These are phyloP conservation scores for Artibeus lituratus DNA, from an alignment of 2,797 vertebrate genomes.

Conservation along the genomic window DNA sequence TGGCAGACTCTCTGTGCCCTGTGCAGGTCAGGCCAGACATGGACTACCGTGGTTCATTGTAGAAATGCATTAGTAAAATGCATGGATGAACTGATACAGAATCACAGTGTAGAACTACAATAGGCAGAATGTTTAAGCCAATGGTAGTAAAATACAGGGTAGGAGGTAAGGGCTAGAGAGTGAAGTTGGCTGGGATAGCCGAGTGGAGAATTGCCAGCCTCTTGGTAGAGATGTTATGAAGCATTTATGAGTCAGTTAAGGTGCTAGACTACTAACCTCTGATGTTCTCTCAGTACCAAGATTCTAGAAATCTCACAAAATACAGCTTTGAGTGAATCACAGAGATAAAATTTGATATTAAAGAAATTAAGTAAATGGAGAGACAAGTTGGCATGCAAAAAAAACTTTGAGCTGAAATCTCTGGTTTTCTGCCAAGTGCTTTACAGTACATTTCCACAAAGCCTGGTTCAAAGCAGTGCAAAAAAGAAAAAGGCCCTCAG, in stretches of 20 bases:
- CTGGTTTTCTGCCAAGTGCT: slow-evolving; percentile 29
- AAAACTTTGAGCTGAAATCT: background rate
- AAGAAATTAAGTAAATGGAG: slow-evolving; percentile 30
- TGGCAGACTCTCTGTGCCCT: background rate
- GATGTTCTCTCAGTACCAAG: background rate
- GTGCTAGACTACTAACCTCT: background rate
- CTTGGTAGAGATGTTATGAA: background rate
- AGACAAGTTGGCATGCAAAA: slow-evolving; percentile 36
- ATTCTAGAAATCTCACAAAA: slow-evolving; percentile 14
- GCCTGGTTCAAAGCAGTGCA: slow-evolving; percentile 22
- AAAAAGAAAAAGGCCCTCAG: slow-evolving; percentile 43
- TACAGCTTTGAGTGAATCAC: background rate
- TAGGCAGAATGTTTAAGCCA: background rate
- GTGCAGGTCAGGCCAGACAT: background rate
- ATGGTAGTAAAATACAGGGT: background rate
- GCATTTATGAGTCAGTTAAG: background rate
- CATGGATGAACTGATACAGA: background rate
- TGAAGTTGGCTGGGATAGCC: background rate
- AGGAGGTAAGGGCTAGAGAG: background rate
- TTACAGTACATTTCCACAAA: slow-evolving; percentile 27
- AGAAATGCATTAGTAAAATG: background rate
- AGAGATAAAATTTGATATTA: slow-evolving; percentile 38
- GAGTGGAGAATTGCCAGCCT: background rate
- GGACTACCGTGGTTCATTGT: background rate
- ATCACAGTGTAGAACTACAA: background rate